Evolutionary conservation across 2,797 vertebrate genomes (phyloP).

Genomic region (Hippopotamyrus pictus): DNA sequence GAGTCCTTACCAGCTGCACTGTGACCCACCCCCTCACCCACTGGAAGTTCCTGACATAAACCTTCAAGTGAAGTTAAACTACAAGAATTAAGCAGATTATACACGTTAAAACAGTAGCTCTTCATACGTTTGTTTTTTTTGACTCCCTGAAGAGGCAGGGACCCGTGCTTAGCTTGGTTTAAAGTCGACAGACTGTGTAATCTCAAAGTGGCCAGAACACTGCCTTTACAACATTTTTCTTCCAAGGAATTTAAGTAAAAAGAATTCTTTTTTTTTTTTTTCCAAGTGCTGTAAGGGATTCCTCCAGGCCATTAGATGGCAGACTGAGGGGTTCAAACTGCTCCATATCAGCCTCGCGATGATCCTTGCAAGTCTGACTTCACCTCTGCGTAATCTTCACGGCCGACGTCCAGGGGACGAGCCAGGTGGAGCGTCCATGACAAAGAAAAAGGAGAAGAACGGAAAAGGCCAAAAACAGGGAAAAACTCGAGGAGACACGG

Average conservation of each 20-base stretch:
- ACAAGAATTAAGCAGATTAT: constrained; percentile 12
- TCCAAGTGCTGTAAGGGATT: constrained; percentile 83
- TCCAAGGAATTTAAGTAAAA: constrained; percentile 56
- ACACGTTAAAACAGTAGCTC: constrained; percentile 76
- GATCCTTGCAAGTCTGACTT: background rate
- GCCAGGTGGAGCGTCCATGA: background rate
- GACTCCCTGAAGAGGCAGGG: constrained; percentile 68
- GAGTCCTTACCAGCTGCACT: background rate
- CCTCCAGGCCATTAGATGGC: constrained; percentile 98
- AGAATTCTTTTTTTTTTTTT: constrained; percentile 79
- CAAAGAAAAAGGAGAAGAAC: background rate
- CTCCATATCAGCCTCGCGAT: background rate
- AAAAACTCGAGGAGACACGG: constrained; percentile 85
- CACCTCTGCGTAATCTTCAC: background rate
- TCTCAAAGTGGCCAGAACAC: constrained; percentile 98
- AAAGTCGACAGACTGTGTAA: constrained; percentile 98
- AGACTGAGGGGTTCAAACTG: constrained; percentile 58
- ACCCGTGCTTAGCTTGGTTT: constrained; percentile 79
- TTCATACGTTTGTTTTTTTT: constrained; percentile 58
- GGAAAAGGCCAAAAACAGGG: constrained; percentile 54
- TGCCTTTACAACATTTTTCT: constrained; percentile 75
- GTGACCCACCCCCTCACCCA: background rate
- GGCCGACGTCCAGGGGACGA: background rate
- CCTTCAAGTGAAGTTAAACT: constrained; percentile 66
- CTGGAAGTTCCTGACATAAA: constrained; percentile 71